These are phyloP conservation scores for Denticeps clupeoides DNA, from an alignment of 2,797 vertebrate species.

Conservation along the genomic window DNA sequence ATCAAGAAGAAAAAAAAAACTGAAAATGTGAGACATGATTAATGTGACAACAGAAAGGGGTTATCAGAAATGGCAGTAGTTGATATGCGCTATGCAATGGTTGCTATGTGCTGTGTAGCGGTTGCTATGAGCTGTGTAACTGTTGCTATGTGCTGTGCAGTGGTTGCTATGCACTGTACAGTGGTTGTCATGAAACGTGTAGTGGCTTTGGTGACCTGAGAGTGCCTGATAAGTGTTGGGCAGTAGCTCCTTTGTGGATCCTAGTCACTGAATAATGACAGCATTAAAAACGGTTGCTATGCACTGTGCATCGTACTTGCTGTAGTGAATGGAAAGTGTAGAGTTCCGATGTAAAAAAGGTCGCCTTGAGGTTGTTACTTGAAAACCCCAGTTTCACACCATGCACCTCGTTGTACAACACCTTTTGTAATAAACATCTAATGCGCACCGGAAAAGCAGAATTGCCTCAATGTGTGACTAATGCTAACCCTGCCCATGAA, in stretches of 20 bases:
- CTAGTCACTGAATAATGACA: slow-evolving; percentile 3
- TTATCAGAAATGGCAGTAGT: slow-evolving; percentile 14
- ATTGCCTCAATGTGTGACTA: no score
- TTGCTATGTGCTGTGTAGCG: not conserved
- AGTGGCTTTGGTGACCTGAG: slow-evolving; percentile 6
- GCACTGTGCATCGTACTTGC: slow-evolving; percentile 14
- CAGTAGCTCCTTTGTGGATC: not conserved
- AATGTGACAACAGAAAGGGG: not conserved
- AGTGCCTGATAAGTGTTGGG: slow-evolving; percentile 3
- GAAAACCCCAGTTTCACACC: no score
- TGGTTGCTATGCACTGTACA: slow-evolving; percentile 23
- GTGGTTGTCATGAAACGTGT: slow-evolving; percentile 17
- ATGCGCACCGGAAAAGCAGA: no score
- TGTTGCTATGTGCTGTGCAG: slow-evolving; percentile 20
- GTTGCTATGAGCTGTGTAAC: slow-evolving; percentile 25
- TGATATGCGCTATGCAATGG: not conserved
- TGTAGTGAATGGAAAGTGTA: no score
- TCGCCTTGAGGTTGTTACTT: no score
- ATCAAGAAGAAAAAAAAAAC: slow-evolving; percentile 1
- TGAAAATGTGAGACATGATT: not conserved
- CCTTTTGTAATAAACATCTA: no score
- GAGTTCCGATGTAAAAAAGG: no score
- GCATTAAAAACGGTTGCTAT: slow-evolving; percentile 13
- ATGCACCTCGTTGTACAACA: no score
- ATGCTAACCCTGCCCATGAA: no score